Conservation (phyloP, 1,140 invertebrate species). For the Daktulosphaira vitifoliae region DNA sequence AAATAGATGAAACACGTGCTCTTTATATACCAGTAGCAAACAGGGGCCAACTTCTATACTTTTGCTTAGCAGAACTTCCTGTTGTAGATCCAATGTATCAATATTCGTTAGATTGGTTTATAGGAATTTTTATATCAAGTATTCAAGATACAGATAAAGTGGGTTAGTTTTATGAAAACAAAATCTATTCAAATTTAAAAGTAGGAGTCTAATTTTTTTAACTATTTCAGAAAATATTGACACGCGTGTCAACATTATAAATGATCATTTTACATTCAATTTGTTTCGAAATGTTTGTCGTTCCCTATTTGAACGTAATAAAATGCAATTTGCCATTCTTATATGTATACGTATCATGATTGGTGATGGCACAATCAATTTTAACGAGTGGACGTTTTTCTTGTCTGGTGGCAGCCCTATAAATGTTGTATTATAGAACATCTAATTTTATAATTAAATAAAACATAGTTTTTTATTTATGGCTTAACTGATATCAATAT, state of each 20-base stretch:
- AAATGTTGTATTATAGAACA: too few species aligned
- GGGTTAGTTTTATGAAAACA: neutral
- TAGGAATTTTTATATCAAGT: constrained; percentile 70
- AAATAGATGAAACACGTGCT: constrained; percentile 76
- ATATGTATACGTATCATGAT: constrained; percentile 53
- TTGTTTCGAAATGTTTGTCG: constrained; percentile 85
- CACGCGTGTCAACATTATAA: constrained; percentile 59
- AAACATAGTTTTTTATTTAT: too few species aligned
- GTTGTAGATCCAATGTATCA: constrained; percentile 95
- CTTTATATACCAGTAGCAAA: constrained; percentile 77
- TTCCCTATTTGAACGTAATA: constrained; percentile 89
- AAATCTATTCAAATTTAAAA: too few species aligned
- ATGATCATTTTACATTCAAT: constrained; percentile 73
- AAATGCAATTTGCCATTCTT: constrained; percentile 82
- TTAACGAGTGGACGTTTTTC: constrained; percentile 69
- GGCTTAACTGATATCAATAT: constrained; percentile 75
- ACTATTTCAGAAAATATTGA: constrained; percentile 47
- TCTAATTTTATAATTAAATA: too few species aligned
- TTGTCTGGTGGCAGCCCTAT: constrained; percentile 72
- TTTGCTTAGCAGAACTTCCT: constrained; percentile 80
- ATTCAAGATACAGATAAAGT: constrained; percentile 6
- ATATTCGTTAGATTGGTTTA: constrained; percentile 82
- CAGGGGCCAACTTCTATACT: constrained; percentile 82
- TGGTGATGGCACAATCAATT: constrained; percentile 52
- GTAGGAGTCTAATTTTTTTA: too few species aligned